phyloP scores from a whole-genome alignment of 2,797 vertebrate genomes.

The Trachops cirrhosus region DNA sequence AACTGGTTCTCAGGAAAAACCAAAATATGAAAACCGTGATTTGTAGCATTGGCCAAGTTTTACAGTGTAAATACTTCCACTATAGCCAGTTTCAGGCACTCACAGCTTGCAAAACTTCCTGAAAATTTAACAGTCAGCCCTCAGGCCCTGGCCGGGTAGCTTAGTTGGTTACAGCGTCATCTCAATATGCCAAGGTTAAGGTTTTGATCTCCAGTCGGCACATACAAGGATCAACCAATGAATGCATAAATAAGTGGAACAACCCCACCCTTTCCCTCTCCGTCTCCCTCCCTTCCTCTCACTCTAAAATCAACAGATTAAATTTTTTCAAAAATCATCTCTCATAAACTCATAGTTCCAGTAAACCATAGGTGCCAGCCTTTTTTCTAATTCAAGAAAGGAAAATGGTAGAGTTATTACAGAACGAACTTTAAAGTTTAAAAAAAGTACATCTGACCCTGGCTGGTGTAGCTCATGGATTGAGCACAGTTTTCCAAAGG shows the following conservation, averaged over 20 bases:
- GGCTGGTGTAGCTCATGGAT: no score
- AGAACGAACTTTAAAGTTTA: not conserved
- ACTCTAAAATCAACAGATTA: not conserved
- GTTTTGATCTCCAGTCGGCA: not conserved
- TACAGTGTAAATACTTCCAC: not conserved
- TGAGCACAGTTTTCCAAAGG: no score
- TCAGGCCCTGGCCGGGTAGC: not conserved
- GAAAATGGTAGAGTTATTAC: not conserved
- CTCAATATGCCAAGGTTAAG: not conserved
- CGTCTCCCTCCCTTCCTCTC: not conserved
- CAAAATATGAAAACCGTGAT: not conserved
- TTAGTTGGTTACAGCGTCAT: not conserved
- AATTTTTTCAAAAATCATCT: not conserved
- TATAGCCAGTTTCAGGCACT: not conserved
- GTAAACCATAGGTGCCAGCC: not conserved
- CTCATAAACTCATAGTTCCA: not conserved
- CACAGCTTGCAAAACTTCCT: not conserved
- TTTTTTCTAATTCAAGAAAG: not conserved
- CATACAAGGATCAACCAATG: not conserved
- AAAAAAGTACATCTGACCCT: not conserved
- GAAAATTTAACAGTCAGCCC: not conserved
- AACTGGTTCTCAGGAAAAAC: not conserved
- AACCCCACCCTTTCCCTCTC: not conserved
- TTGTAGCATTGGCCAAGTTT: not conserved
- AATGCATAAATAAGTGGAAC: not conserved